Conservation (phyloP, 2,797 vertebrate genomes). For the Myotis daubentonii region DNA sequence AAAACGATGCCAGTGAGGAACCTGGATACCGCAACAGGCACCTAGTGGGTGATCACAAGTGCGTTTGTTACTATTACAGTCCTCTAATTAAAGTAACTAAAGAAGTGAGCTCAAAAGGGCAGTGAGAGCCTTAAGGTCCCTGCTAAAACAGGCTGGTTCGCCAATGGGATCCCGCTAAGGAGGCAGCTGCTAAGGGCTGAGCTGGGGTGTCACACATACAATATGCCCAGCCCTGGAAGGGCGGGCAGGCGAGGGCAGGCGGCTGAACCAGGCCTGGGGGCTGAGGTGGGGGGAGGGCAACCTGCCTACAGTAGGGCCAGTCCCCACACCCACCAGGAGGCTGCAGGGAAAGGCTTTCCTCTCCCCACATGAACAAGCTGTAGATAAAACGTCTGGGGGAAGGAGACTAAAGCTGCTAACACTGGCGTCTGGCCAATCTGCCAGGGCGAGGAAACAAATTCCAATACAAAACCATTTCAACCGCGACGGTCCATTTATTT, state of each 20-base stretch:
- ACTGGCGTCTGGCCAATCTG: not conserved
- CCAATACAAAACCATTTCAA: not conserved
- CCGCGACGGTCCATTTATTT: not conserved
- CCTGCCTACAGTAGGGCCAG: too few relatives aligned
- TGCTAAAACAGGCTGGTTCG: not conserved
- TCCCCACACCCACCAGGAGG: not conserved
- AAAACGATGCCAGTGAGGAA: not conserved
- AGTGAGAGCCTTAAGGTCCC: not conserved
- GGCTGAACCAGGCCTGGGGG: not conserved
- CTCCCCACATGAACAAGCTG: not conserved
- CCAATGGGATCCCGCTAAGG: not conserved
- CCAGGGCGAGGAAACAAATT: not conserved
- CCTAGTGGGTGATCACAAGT: not conserved
- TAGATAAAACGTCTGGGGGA: not conserved
- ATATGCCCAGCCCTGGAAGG: not conserved
- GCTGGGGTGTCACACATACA: not conserved
- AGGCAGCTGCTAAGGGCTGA: not conserved
- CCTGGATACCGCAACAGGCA: not conserved
- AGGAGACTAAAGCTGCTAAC: not conserved
- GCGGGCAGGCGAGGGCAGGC: accelerated
- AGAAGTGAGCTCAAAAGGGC: not conserved
- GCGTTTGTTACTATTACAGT: not conserved
- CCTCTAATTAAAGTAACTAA: not conserved
- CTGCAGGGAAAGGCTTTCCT: not conserved
- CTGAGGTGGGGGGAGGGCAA: too few relatives aligned